Conservation (phyloP, 2,797 vertebrate genomes). For the Chlorospingus semifuscus region DNA sequence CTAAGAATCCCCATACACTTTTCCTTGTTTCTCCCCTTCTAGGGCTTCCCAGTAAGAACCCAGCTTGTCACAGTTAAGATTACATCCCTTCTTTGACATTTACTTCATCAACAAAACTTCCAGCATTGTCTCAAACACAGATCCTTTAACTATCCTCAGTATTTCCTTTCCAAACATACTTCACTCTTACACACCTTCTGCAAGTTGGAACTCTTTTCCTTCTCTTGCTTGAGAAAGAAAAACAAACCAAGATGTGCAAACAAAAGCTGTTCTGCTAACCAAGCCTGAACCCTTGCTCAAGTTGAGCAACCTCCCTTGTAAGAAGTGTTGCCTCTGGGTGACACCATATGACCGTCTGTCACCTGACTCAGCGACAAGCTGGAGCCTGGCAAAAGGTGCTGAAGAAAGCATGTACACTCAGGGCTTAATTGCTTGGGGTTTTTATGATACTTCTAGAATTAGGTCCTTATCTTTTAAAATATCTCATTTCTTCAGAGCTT, state of each 20-base stretch:
- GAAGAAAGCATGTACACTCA: background rate
- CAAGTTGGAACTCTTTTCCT: background rate
- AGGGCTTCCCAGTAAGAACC: background rate
- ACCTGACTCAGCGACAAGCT: slow-evolving; percentile 49
- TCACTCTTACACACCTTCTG: background rate
- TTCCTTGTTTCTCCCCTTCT: background rate
- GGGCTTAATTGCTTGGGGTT: background rate
- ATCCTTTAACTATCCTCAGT: background rate
- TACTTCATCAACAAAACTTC: background rate
- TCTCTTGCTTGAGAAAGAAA: background rate
- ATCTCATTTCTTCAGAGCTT: background rate
- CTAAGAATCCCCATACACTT: background rate
- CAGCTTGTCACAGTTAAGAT: background rate
- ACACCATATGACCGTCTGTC: background rate
- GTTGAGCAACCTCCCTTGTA: slow-evolving; percentile 25
- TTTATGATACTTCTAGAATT: background rate
- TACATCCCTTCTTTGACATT: background rate
- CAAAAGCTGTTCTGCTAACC: slow-evolving; percentile 21
- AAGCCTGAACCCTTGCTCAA: background rate
- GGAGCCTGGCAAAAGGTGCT: slow-evolving; percentile 48
- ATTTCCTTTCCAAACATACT: background rate
- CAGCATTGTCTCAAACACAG: background rate
- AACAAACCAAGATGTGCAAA: slow-evolving; percentile 37
- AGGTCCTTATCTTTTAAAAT: background rate
- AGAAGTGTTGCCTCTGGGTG: slow-evolving; percentile 21